Base-by-base conservation (phyloP, 2,113 vertebrate species). In the Tetraodon nigroviridis region DNA sequence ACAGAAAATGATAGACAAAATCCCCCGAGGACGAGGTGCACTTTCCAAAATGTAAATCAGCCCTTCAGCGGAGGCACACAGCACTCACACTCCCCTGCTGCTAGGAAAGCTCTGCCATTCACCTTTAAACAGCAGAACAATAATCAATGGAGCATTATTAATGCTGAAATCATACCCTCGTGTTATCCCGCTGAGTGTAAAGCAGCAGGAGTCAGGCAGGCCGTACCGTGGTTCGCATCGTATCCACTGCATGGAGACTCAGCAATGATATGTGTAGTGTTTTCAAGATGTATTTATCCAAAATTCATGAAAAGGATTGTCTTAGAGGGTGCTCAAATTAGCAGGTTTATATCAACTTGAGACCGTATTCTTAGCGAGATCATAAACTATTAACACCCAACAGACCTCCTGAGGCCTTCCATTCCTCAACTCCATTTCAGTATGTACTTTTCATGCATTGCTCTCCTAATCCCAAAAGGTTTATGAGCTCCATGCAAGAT, bases 121-220 rank as follows among this genome's bases (percentile, higher is more conserved):
- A 90, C 87, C 89, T 89, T 90, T 89, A 88, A 90, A 89, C 89
- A 88, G 84, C 75, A 73, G 68, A 85, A 87, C 86, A 87, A 89
- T 89, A 90, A 90, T 90, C 89, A 90, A 90, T 91, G 81, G 83
- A 78, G 84, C 83, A 89, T 90, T 90, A 89, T 89, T 91, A 88
- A 90, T 89, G 86, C 70, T 86, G 78, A 87, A 86, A 88, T 86
- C 81, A 88, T 83, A 72, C 80, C 81, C 71, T 71, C 80, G 53
- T 68, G 59, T 71, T 78, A 52, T 68, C 85, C 86, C 58, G 82
- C 79, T 51, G 80, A 67, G 84, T 61, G 58, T 64, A 76, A 65
- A 77, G 70, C 81, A 79, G 70, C 85, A 80, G 80, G 69, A 86
- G 76, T 73, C 58, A 63, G 61, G 67, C 54, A 79, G 71, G 78